Evolutionary conservation across 2,888 invertebrate genomes (phyloP).

Genomic region (Adelphocoris suturalis): DNA sequence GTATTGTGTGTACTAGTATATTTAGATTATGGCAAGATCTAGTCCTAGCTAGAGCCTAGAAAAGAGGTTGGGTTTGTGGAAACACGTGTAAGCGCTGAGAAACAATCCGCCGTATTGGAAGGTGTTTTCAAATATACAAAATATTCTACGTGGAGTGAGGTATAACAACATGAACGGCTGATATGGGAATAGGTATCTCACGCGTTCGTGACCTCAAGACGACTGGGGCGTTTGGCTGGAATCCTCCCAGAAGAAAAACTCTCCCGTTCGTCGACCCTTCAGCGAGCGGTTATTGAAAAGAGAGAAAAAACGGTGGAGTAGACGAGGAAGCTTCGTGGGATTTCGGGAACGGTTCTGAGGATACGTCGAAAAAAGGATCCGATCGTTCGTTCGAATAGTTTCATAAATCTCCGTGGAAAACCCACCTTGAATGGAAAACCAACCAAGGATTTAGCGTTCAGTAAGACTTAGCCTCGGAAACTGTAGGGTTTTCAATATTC

Average conservation of each 20-base stretch:
- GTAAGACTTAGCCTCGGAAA: no score
- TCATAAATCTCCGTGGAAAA: not conserved
- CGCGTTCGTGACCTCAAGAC: constrained; percentile 12
- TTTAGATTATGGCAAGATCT: no score
- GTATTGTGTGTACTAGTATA: no score
- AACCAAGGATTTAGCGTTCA: no score
- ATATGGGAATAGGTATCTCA: not conserved
- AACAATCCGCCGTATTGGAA: no score
- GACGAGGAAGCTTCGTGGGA: constrained; percentile 20
- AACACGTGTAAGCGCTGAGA: no score
- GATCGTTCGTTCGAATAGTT: not conserved
- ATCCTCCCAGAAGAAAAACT: not conserved
- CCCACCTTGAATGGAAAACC: no score
- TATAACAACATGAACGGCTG: not conserved
- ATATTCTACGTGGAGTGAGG: not conserved
- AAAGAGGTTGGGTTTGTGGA: no score
- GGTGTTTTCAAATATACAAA: no score
- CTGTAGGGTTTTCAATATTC: no score
- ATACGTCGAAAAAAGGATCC: not conserved
- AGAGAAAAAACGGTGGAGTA: not conserved
- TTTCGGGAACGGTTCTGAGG: not conserved
- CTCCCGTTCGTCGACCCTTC: constrained; percentile 30
- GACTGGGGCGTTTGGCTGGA: not conserved
- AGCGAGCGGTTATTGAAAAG: constrained; percentile 10
- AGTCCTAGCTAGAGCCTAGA: no score